Conservation (phyloP, 2,113 vertebrate species). For the Stictonetta naevosa region DNA sequence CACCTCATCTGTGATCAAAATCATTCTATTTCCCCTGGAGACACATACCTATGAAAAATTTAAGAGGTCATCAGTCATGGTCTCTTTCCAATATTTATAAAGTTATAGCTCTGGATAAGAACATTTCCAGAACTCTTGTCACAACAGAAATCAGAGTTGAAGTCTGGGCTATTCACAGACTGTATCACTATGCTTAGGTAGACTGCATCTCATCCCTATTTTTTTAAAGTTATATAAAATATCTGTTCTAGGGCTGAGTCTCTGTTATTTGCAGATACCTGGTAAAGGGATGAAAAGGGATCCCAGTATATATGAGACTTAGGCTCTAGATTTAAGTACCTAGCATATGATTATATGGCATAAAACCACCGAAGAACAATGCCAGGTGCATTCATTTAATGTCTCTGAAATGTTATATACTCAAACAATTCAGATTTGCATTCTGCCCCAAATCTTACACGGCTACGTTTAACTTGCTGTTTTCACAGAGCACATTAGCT, state of each 20-base stretch:
- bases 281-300: neutral
- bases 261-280: neutral
- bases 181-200: neutral
- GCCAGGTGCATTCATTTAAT: neutral
- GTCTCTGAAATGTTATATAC: neutral
- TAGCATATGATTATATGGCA: neutral
- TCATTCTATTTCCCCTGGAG: neutral
- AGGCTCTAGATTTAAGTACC: neutral
- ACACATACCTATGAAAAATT: constrained; percentile 38
- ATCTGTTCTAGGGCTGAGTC: neutral
- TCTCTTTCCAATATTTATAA: neutral
- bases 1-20: neutral
- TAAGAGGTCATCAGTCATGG: neutral
- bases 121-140: neutral
- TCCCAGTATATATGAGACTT: neutral
- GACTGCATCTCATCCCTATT: neutral
- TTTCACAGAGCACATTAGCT: neutral
- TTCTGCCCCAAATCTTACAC: neutral
- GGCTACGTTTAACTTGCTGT: neutral
- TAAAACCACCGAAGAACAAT: neutral
- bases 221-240: neutral
- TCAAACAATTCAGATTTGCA: neutral
- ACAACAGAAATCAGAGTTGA: neutral
- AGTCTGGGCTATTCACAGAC: neutral
- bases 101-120: neutral